Percentiles rank a stretch among this genome's conserved stretches.
Conservation (phyloP, 2,113 vertebrate species). For the Pterocles orientalis region DNA sequence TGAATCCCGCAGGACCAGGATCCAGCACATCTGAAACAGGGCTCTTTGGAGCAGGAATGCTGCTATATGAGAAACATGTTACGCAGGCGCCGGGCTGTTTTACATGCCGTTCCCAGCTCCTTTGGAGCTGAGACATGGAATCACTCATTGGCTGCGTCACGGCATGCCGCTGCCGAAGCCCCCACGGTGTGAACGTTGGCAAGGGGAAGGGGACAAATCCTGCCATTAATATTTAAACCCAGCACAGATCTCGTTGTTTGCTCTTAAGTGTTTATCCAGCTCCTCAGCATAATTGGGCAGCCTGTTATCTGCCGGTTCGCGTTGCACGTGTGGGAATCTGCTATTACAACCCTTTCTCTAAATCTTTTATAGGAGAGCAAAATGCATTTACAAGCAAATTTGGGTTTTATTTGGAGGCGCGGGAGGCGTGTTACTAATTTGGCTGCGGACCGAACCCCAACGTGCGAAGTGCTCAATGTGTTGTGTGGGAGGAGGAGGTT, state of each 20-base stretch:
- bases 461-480: constrained; percentile 35
- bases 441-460: constrained; percentile 40
- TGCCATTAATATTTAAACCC: constrained; percentile 66
- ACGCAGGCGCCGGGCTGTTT: constrained; percentile 39
- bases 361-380: constrained; percentile 37
- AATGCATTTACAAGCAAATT: constrained; percentile 37
- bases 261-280: constrained; percentile 61
- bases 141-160: constrained; percentile 41
- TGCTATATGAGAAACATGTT: constrained; percentile 58
- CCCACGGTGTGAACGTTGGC: constrained; percentile 32
- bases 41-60: constrained; percentile 41
- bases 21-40: constrained; percentile 32
- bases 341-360: constrained; percentile 2
- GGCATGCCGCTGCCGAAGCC: constrained; percentile 7
- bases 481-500: constrained; percentile 56
- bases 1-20: constrained; percentile 11
- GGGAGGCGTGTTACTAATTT: constrained; percentile 47
- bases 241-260: constrained; percentile 59
- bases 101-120: constrained; percentile 60
- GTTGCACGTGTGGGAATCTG: constrained; percentile 26
- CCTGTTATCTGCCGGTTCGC: not conserved
- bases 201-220: constrained; percentile 54
- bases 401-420: constrained; percentile 33
- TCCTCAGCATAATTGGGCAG: constrained; percentile 47
- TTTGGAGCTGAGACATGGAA: constrained; percentile 57